Evolutionary conservation across 1,140 invertebrate genomes (phyloP).

Genomic region (Eupeodes corollae): DNA sequence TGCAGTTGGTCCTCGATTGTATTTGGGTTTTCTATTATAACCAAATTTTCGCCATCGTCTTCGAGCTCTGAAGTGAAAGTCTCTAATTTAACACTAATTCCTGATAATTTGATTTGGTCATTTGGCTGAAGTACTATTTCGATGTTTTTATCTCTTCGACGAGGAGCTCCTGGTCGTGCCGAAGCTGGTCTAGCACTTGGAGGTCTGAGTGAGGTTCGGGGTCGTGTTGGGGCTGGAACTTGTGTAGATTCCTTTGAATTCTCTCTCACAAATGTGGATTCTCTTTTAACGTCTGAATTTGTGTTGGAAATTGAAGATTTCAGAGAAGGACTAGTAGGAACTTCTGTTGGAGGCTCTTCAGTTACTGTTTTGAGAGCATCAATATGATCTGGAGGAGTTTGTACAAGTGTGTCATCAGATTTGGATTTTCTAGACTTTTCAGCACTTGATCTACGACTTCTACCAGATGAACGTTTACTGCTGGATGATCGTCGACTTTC

Average conservation of each 20-base stretch:
- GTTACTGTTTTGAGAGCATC: too few relatives aligned
- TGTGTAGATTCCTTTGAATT: slow-evolving; percentile 21
- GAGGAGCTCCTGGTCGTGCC: slow-evolving; percentile 64
- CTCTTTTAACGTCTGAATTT: slow-evolving; percentile 12
- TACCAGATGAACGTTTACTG: too few relatives aligned
- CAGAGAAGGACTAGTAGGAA: too few relatives aligned
- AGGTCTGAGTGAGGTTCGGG: slow-evolving; percentile 46
- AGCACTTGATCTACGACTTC: too few relatives aligned
- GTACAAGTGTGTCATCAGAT: too few relatives aligned
- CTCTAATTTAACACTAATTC: slow-evolving; percentile 59
- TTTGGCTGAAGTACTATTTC: slow-evolving; percentile 41
- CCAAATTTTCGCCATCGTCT: slow-evolving; percentile 47
- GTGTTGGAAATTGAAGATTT: too few relatives aligned
- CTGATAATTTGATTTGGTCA: slow-evolving; percentile 41
- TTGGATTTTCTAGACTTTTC: too few relatives aligned
- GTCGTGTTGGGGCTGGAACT: slow-evolving; percentile 19
- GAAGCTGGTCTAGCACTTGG: slow-evolving; percentile 59
- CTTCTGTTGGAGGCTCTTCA: too few relatives aligned
- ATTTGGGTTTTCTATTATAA: slow-evolving; percentile 40
- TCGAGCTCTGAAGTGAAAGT: slow-evolving; percentile 45
- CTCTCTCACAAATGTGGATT: slow-evolving; percentile 23
- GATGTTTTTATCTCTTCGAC: slow-evolving; percentile 47
- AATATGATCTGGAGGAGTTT: too few relatives aligned
- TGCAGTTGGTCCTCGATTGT: slow-evolving; percentile 1
- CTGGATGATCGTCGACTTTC: too few relatives aligned